Percentiles rank a stretch among this genome's conserved stretches.
Conservation (phyloP, 2,888 invertebrate genomes). For the Hypercompe scribonia region DNA sequence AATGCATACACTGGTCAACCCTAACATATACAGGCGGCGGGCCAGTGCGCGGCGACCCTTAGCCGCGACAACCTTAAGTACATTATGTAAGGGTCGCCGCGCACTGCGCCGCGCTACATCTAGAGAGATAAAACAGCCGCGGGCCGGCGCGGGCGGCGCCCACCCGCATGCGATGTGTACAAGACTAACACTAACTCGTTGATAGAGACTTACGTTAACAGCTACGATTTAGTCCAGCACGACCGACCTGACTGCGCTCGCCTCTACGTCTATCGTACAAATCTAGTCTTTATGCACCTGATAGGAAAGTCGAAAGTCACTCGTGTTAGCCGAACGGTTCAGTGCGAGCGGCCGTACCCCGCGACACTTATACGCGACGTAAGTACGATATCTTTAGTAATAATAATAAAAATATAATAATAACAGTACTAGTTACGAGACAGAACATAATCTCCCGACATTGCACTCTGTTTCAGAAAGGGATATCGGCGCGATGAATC, state of each 20-base stretch:
- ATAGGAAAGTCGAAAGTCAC: constrained; percentile 62
- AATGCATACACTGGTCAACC: constrained; percentile 70
- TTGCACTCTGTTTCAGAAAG: constrained; percentile 57
- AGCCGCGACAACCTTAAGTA: too few species aligned
- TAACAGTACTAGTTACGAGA: constrained; percentile 48
- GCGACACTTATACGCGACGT: constrained; percentile 43
- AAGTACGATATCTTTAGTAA: constrained; percentile 35
- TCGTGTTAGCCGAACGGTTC: constrained; percentile 53
- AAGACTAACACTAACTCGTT: constrained; percentile 82
- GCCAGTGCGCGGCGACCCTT: constrained; percentile 23
- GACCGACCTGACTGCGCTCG: constrained; percentile 54
- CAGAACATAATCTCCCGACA: constrained; percentile 52
- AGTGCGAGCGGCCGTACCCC: constrained; percentile 40
- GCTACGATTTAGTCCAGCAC: constrained; percentile 61
- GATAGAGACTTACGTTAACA: constrained; percentile 76
- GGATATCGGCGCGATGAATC: constrained; percentile 53
- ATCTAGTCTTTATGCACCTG: constrained; percentile 61
- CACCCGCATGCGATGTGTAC: constrained; percentile 37
- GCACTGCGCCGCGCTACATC: constrained; percentile 24
- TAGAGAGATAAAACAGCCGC: constrained; percentile 27
- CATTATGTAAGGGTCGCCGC: constrained; percentile 21
- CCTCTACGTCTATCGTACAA: constrained; percentile 57
- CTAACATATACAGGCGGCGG: constrained; percentile 44
- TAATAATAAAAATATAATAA: constrained; percentile 53
- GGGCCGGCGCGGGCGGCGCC: constrained; percentile 4